phyloP scores from a whole-genome alignment of 2,888 invertebrate genomes.

The Pyralis farinalis region DNA sequence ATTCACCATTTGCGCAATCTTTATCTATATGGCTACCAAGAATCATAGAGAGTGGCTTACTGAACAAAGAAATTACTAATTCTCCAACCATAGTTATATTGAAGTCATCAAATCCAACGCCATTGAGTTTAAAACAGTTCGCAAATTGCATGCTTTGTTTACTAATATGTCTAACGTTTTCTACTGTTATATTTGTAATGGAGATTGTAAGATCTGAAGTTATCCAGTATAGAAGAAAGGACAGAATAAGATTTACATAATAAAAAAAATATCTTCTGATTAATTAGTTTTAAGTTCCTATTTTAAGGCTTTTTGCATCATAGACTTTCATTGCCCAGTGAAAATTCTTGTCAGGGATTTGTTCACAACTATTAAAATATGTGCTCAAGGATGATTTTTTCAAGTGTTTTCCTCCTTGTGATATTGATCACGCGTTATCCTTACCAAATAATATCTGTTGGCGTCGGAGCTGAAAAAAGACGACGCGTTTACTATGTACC shows the following conservation, averaged over 20 bases:
- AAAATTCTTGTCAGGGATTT: no score
- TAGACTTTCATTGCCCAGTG: no score
- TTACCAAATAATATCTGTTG: no score
- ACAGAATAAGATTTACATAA: constrained; percentile 7
- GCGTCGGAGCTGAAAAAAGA: no score
- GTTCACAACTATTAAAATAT: no score
- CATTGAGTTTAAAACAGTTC: constrained; percentile 44
- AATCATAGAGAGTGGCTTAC: constrained; percentile 50
- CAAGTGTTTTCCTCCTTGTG: no score
- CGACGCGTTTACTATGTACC: no score
- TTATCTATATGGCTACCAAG: constrained; percentile 49
- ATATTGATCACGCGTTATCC: no score
- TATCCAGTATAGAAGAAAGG: constrained; percentile 22
- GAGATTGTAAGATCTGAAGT: constrained; percentile 38
- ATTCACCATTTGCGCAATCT: constrained; percentile 44
- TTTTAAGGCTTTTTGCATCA: no score
- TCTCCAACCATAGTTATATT: constrained; percentile 26
- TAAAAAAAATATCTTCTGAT: no score
- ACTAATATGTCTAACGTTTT: constrained; percentile 39
- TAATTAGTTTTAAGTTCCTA: no score
- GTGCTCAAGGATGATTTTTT: no score
- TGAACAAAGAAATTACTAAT: constrained; percentile 36
- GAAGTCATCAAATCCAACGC: constrained; percentile 39
- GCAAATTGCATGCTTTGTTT: constrained; percentile 51
- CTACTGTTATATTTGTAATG: constrained; percentile 36